Evolutionary conservation across 2,113 vertebrate genomes (phyloP).

Genomic region (Anarrhichthys ocellatus): DNA sequence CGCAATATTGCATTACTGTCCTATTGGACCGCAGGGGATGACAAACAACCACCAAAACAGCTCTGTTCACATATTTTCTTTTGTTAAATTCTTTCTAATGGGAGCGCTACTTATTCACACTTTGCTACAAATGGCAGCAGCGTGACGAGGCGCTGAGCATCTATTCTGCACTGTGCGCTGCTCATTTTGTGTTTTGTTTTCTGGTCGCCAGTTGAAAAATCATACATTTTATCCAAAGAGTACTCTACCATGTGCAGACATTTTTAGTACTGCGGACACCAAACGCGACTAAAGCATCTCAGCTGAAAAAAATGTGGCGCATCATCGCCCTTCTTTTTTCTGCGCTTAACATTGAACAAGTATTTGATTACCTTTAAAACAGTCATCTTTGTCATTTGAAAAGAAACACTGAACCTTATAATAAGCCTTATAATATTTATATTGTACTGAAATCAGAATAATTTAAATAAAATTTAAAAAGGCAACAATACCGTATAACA

Average conservation of each 20-base stretch:
- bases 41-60: not conserved
- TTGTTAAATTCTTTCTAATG: not conserved
- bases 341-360: too few relatives aligned
- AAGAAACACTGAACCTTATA: too few relatives aligned
- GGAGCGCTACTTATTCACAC: not conserved
- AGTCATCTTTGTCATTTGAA: too few relatives aligned
- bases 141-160: not conserved
- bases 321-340: too few relatives aligned
- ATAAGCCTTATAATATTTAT: too few relatives aligned
- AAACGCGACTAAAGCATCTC: too few relatives aligned
- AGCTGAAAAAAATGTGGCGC: too few relatives aligned
- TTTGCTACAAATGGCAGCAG: not conserved
- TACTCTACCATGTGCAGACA: too few relatives aligned
- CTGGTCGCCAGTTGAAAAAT: not conserved
- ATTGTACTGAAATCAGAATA: not conserved
- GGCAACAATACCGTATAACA: not conserved
- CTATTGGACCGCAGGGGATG: not conserved
- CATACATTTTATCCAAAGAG: not conserved
- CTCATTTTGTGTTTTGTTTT: not conserved
- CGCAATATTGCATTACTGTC: not conserved
- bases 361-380: too few relatives aligned
- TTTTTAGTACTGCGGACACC: too few relatives aligned
- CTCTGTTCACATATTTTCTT: not conserved
- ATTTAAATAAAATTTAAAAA: not conserved
- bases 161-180: too few relatives aligned